Evolutionary conservation across 2,888 invertebrate genomes (phyloP), one percentile per base, ranked within the genome.

Genomic region (Nymphalis polychloros): DNA sequence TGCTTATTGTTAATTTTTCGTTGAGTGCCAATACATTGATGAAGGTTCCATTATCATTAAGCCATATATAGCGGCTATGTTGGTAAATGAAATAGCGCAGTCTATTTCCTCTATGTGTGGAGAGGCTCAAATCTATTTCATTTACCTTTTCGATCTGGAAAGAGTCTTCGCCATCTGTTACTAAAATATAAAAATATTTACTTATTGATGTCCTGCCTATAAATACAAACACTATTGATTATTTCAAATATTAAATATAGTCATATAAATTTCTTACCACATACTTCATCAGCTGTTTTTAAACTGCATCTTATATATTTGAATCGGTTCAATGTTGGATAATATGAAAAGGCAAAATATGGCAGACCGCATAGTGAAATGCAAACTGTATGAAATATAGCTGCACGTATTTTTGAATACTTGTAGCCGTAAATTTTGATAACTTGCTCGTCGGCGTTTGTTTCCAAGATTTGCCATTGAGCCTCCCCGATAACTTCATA

Each of bases 281-380:
- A 93, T 77, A 95, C 84, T 72, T 93, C 81, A 68, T 93, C 86
- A 77, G 95, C 94, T 78, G 80, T 82, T 82, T 88, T 90, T 80
- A 95, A 89, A 78, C 93, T 88, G 86, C 93, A 93, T 87, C 89
- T 93, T 78, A 86, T 80, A 81, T 93, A 94, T 82, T 93, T 93
- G 69, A 91, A 84, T 70, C 90, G 84, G 79, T 92, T 92, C 81
- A 89, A 90, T 63, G 88, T 87, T n/a, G 94, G 93, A 85, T 92
- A 93, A 86, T 94, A 94, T 73, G 89, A 89, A 70, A 93, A 84
- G 69, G 93, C 82, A 76, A 94, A 89, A 79, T 94, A 94, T 55
- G 94, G 94, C 75, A 94, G 79, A 63, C 94, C 94, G 76, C 93
- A 85, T 75, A 93, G 83, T 74, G 93, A 76, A 72, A 93, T 80